These are phyloP conservation scores for Ellobius talpinus DNA, from an alignment of 2,113 vertebrate species.

Conservation along the genomic window DNA sequence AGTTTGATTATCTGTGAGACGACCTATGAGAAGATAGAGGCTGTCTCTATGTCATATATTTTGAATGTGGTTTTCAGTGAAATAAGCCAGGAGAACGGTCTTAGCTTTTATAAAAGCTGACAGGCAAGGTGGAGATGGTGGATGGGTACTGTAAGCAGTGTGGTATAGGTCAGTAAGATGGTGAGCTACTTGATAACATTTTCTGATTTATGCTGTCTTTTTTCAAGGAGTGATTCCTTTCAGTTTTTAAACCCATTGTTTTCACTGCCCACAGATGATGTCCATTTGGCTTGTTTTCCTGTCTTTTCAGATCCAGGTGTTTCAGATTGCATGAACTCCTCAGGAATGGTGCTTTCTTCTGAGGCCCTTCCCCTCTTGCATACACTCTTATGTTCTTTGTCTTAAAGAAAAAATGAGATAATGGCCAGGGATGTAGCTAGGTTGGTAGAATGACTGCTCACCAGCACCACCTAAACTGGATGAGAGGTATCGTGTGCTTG, in stretches of 20 bases:
- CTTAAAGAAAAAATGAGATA: neutral
- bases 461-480: neutral
- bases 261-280: conserved; percentile 16
- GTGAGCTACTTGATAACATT: conserved; percentile 15
- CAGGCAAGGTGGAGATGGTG: neutral
- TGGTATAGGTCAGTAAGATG: conserved; percentile 51
- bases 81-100: conserved; percentile 52
- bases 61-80: conserved; percentile 63
- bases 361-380: neutral
- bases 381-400: conserved; percentile 15
- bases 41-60: conserved; percentile 48
- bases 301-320: conserved; percentile 25
- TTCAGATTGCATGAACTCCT: conserved; percentile 28
- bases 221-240: conserved; percentile 45
- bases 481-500: neutral
- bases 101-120: conserved; percentile 37
- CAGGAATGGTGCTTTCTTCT: conserved; percentile 10
- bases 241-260: conserved; percentile 26
- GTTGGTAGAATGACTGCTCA: neutral
- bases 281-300: conserved; percentile 1
- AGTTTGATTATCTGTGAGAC: neutral
- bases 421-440: neutral
- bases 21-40: neutral
- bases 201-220: conserved; percentile 57
- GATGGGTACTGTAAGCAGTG: neutral